Evolutionary conservation across 2,113 vertebrate genomes (phyloP).

Genomic region (Plotosus lineatus): DNA sequence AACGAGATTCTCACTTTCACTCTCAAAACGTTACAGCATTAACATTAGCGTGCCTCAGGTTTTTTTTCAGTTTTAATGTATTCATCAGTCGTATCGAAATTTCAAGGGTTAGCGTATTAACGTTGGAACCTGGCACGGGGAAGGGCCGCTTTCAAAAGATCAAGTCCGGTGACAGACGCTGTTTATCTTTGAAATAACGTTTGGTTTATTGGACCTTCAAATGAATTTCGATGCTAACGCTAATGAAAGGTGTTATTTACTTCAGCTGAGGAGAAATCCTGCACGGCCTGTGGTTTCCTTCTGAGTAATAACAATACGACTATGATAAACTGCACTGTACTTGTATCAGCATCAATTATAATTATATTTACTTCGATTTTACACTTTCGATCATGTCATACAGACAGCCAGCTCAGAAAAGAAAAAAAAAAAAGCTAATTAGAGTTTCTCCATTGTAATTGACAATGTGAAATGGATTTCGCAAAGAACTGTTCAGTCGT

Average conservation of each 20-base stretch:
- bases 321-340: neutral
- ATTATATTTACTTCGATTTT: constrained; percentile 21
- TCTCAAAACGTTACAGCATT: neutral
- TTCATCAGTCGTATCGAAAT: neutral
- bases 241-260: constrained; percentile 3
- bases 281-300: neutral
- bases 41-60: neutral
- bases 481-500: neutral
- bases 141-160: neutral
- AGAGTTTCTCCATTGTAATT: neutral
- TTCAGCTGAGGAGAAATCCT: neutral
- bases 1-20: neutral
- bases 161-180: neutral
- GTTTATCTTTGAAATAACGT: neutral
- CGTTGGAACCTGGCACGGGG: neutral
- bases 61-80: neutral
- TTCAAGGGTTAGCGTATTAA: neutral
- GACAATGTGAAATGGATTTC: neutral
- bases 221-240: neutral
- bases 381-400: constrained; percentile 10
- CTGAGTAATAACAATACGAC: neutral
- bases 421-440: constrained; percentile 28
- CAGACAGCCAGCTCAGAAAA: constrained; percentile 3
- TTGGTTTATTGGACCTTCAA: neutral
- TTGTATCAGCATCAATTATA: constrained; percentile 9